Conservation (phyloP, 2,113 vertebrate genomes). For the Camelus dromedarius region DNA sequence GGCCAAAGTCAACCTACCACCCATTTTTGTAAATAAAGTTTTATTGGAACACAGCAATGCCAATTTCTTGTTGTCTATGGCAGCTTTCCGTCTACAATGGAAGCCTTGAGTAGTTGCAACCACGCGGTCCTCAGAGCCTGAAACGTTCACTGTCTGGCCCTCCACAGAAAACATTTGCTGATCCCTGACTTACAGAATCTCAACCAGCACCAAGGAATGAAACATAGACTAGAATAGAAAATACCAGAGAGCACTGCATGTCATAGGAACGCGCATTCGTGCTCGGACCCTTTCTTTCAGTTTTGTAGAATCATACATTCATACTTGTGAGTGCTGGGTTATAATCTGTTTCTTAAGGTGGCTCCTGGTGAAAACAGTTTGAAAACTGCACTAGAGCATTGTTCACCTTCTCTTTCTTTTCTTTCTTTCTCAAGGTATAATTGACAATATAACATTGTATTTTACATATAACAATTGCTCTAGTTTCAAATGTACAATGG, state of each 20-base stretch:
- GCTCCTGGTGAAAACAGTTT: background rate
- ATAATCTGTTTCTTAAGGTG: background rate
- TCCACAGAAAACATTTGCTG: background rate
- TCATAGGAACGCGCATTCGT: background rate
- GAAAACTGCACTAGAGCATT: background rate
- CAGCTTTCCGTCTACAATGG: background rate
- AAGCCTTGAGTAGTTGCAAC: background rate
- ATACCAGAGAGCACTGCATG: background rate
- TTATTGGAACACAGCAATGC: background rate
- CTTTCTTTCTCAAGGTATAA: background rate
- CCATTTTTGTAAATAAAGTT: background rate
- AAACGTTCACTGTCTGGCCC: background rate
- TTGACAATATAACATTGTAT: background rate
- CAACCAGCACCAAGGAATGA: background rate
- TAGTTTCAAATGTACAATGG: background rate
- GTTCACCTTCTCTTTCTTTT: background rate
- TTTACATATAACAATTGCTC: no score
- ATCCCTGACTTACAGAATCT: background rate
- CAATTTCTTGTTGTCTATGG: background rate
- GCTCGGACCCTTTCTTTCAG: background rate
- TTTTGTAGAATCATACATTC: background rate
- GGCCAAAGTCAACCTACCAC: background rate
- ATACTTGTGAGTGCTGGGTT: background rate
- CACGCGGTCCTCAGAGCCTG: background rate
- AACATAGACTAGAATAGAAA: background rate